A percentile compares a stretch with the other conserved stretches of the same genome.
These are phyloP conservation scores for Latrodectus geometricus DNA, from an alignment of 1,140 invertebrate genomes.

Conservation along the genomic window DNA sequence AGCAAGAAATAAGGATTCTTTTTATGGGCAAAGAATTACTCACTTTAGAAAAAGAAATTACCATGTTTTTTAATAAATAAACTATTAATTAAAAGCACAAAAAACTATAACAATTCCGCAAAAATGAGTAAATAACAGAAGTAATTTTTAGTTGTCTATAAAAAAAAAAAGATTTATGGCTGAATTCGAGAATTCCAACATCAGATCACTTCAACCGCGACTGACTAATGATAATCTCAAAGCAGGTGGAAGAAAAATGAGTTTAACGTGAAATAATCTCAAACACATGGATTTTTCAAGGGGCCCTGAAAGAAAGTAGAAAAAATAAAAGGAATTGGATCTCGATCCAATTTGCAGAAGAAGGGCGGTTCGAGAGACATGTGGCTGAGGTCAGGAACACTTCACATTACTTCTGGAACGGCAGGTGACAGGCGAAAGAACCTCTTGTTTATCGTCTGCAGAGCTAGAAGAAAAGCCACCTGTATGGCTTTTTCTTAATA, in stretches of 20 bases:
- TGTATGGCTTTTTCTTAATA: background rate
- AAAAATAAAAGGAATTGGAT: background rate
- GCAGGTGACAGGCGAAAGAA: conserved; percentile 50
- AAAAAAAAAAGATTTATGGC: too few species aligned
- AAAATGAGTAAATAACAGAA: too few species aligned
- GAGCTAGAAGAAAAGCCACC: conserved; percentile 13
- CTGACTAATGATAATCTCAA: background rate
- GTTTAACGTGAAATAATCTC: background rate
- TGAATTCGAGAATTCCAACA: too few species aligned
- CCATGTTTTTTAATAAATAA: too few species aligned
- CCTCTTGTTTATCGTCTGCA: conserved; percentile 35
- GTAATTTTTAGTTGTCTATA: too few species aligned
- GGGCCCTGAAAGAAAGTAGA: background rate
- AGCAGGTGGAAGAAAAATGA: background rate
- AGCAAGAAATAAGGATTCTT: too few species aligned
- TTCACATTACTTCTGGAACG: conserved; percentile 40
- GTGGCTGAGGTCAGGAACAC: background rate
- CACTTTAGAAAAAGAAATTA: too few species aligned
- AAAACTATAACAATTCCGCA: too few species aligned
- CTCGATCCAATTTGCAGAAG: conserved; percentile 7
- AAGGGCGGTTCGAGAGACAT: conserved; percentile 17
- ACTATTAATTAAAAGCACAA: too few species aligned
- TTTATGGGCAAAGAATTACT: too few species aligned
- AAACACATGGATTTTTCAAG: background rate
- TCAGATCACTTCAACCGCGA: background rate